Base-by-base conservation (phyloP, 2,888 invertebrate species). In the Heterodera filipjevi region DNA sequence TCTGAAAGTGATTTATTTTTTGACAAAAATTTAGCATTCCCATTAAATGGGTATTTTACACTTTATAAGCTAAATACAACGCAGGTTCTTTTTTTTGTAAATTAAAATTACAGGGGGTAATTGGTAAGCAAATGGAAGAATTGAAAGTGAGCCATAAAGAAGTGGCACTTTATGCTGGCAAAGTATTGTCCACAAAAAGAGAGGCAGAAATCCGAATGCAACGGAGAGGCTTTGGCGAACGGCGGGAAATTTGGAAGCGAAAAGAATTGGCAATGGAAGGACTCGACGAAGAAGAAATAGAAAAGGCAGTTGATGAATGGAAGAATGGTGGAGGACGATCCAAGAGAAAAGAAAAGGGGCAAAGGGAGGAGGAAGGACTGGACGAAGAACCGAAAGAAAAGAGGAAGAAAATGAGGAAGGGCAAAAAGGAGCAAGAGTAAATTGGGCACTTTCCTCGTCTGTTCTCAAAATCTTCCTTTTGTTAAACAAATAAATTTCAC, bases 151-250 rank as follows among this genome's bases (percentile, higher is more conserved):
- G 95, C 82, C 94, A 95, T 82, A 93, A 93, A 0, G 94, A 95
- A 90, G 92, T 99, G 16, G 93, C 92, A 0, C 84, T 85, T 77
- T 86, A 97, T 86, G 93, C 95, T 85, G 94, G 95, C 66, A 95
- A 98, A 90, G 94, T 99, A 66, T 94, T 95, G 82, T 95, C 97
- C 44, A 93, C 95, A 0, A 93, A 94, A 82, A 92, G 96, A 80
- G 95, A 97, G 90, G 95, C 96, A 5, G 95, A 96, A 90, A 94
- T 98, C 75, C 85, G 84, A 70, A 49, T 88, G 74, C 86, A 87
- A 33, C 77, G 79, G n/a, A 85, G 86, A 73, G 75, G 68, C 22
- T 96, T 96, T 89, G 95, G 94, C 89, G 95, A 95, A 90, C 92
- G 93, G 84, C 93, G 93, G 88, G 92, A 93, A 87, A 94, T 94